A percentile compares a stretch with the other conserved stretches of the same genome.
Conservation (phyloP, 2,113 vertebrate genomes). For the Erinaceus europaeus region DNA sequence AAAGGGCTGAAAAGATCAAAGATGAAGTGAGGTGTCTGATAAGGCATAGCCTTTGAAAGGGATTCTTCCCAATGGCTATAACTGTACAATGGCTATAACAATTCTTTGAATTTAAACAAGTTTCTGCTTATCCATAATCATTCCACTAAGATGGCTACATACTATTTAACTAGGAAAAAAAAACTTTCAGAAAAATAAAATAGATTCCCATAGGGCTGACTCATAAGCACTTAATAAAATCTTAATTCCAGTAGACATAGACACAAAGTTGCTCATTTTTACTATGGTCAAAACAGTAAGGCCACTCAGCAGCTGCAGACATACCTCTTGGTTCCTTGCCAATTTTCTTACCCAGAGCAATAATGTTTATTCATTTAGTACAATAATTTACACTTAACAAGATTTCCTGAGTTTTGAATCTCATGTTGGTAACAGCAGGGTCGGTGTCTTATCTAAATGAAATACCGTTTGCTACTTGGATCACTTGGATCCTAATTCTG, state of each 20-base stretch:
- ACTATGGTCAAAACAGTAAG: background rate
- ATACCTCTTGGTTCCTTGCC: background rate
- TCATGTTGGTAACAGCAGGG: background rate
- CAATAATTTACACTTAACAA: background rate
- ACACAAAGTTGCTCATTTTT: too few species aligned
- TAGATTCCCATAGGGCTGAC: background rate
- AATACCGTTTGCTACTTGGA: background rate
- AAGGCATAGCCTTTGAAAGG: background rate
- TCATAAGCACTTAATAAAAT: too few species aligned
- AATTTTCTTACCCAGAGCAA: background rate
- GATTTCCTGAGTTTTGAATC: background rate
- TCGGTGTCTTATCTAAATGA: background rate
- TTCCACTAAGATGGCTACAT: background rate
- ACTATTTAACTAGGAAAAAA: background rate
- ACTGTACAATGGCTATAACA: background rate
- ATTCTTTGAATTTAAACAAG: background rate
- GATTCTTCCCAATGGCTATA: background rate
- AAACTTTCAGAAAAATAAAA: background rate
- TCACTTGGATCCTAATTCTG: background rate
- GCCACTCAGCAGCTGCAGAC: background rate
- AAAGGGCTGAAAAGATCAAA: background rate
- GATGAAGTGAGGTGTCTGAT: background rate
- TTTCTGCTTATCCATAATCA: background rate
- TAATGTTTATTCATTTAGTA: background rate
- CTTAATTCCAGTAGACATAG: background rate